Percentiles rank a stretch among this genome's conserved stretches.
phyloP scores from a whole-genome alignment of 2,113 vertebrate species.

The Osmerus eperlanus region DNA sequence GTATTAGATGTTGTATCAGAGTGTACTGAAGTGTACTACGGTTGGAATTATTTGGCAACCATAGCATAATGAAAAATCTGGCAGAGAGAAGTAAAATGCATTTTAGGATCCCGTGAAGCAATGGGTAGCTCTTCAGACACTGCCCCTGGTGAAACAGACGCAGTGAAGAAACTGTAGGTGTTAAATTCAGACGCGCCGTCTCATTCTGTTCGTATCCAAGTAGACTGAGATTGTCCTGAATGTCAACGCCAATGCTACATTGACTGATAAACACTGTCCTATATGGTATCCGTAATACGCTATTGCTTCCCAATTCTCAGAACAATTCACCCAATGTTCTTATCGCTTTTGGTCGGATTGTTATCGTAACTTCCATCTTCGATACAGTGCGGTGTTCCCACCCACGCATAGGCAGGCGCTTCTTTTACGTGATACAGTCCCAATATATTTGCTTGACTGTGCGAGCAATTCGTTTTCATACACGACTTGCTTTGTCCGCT shows the following conservation, averaged over 20 bases:
- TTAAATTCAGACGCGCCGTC: constrained; percentile 35
- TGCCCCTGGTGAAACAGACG: background rate
- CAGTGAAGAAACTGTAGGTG: constrained; percentile 35
- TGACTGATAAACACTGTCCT: no score
- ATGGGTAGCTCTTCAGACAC: constrained; percentile 10
- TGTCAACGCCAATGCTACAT: constrained; percentile 38
- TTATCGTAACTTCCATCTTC: constrained; percentile 49
- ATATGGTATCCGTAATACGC: no score
- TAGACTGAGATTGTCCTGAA: constrained; percentile 14
- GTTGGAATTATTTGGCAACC: constrained; percentile 31
- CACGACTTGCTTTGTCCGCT: constrained; percentile 43
- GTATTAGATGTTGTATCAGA: no score
- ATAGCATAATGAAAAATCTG: constrained; percentile 29
- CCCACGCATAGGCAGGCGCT: constrained; percentile 38
- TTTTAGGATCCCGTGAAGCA: constrained; percentile 19
- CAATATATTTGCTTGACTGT: constrained; percentile 32
- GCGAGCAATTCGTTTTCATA: constrained; percentile 51
- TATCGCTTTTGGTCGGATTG: constrained; percentile 11
- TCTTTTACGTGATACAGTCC: constrained; percentile 6
- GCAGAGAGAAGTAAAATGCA: constrained; percentile 38
- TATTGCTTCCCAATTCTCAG: no score
- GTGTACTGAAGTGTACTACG: no score
- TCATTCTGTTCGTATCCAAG: no score
- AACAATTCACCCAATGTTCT: no score
- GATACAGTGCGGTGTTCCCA: constrained; percentile 49